These are phyloP conservation scores for Pyxicephalus adspersus DNA, from an alignment of 2,113 vertebrate genomes.

Conservation along the genomic window DNA sequence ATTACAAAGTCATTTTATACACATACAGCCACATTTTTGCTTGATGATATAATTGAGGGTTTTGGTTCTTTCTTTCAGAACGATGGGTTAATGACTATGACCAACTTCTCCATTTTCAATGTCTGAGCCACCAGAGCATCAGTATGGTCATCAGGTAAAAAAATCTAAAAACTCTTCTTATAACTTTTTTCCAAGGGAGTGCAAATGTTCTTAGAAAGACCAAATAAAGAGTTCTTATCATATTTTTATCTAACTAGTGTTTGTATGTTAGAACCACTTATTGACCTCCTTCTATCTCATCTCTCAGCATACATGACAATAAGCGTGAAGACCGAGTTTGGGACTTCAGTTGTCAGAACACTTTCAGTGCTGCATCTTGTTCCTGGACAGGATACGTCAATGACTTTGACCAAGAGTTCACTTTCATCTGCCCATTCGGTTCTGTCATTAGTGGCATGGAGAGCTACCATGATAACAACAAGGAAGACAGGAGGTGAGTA, in stretches of 20 bases:
- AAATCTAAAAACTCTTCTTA: neutral
- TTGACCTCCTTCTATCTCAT: neutral
- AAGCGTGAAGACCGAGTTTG: neutral
- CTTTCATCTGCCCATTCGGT: neutral
- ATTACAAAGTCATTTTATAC: too few relatives aligned
- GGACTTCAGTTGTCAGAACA: neutral
- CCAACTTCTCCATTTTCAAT: neutral
- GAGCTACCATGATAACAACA: slow-evolving; percentile 25
- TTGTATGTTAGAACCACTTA: neutral
- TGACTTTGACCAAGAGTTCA: slow-evolving; percentile 4
- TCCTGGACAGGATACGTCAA: slow-evolving; percentile 9
- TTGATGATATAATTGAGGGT: neutral
- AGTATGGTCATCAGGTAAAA: neutral
- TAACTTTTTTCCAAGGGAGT: neutral
- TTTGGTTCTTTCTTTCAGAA: neutral
- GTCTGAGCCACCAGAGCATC: slow-evolving; percentile 11
- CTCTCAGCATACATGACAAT: neutral
- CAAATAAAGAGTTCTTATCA: too few relatives aligned
- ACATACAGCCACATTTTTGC: too few relatives aligned
- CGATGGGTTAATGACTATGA: slow-evolving; percentile 29
- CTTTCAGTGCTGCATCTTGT: neutral
- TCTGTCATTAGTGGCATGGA: neutral
- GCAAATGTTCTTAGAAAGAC: too few relatives aligned
- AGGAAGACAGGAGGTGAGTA: slow-evolving; percentile 5
- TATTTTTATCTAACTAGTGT: too few relatives aligned